A percentile compares a stretch with the other conserved stretches of the same genome.
Conservation (phyloP, 2,113 vertebrate species). For the Gymnarchus niloticus region DNA sequence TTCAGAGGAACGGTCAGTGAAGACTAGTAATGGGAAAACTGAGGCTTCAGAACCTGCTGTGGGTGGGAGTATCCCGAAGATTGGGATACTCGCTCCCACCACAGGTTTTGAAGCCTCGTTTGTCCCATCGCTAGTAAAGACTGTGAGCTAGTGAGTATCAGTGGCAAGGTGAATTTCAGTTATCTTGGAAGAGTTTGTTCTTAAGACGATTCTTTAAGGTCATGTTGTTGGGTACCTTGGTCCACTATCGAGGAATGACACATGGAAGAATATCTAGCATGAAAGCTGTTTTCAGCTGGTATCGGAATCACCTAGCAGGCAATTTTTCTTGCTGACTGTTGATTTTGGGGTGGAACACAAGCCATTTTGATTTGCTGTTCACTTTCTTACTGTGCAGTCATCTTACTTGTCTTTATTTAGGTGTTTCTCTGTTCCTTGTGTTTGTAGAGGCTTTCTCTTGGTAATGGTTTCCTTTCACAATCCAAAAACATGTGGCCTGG, state of each 20-base stretch:
- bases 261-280: not conserved
- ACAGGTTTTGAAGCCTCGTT: no score
- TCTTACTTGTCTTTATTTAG: not conserved
- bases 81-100: no score
- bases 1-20: no score
- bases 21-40: no score
- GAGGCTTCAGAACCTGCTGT: no score
- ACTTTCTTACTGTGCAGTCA: not conserved
- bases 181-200: not conserved
- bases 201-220: not conserved
- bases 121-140: no score
- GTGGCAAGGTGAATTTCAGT: not conserved
- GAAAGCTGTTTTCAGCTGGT: not conserved
- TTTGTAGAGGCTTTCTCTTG: no score
- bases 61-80: no score
- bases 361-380: not conserved
- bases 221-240: not conserved
- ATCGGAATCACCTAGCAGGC: not conserved
- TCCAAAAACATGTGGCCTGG: no score
- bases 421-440: not conserved
- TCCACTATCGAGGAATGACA: not conserved
- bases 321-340: no score
- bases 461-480: no score
- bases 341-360: not conserved
- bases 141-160: not conserved